Base-by-base conservation (phyloP, 2,888 invertebrate genomes). In the Leptinotarsa tumamoca region DNA sequence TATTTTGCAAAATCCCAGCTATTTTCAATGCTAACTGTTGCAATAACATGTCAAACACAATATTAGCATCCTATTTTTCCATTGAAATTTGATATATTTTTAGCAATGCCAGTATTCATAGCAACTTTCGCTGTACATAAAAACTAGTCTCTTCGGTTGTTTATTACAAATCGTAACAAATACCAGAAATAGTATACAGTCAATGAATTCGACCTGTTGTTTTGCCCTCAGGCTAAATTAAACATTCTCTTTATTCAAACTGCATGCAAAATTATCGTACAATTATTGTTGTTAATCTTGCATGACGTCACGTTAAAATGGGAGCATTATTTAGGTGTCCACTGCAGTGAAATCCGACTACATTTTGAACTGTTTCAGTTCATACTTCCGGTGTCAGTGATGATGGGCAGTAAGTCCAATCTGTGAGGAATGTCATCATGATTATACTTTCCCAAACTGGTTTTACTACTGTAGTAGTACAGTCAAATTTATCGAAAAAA, bases 161-260 rank as follows among this genome's bases (percentile, higher is more conserved):
- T 7, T 58, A 58, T 58, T 21, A 58, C 58, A 21, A 58, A 56
- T 58, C 58, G 18, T 21, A 15, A 14, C 21, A 23, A 58, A 58
- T 58, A 23, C 58, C 14, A 13, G 58, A 23, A 23, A 58, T 27
- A 58, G 58, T 14, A 58, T 21, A 18, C 21, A 58, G 58, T 21
- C 15, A 58, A 58, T 58, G 15, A 15, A 58, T 58, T 58, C 58
- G 58, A 58, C 58, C 58, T 58, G 58, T 58, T 7, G 56, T 21
- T 58, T 58, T 27, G 58, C 58, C 58, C 58, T 58, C 23, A 58
- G 58, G 23, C 23, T 14, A 4, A 18, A 58, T 58, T 58, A 58
- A 27, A 17, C 58, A 58, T 58, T 14, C 58, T 1, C 14, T 58
- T 17, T 27, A 27, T 58, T 58, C 58, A 58, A 58, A 58, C 58